phyloP scores from a whole-genome alignment of 2,888 invertebrate genomes.

The Heliconius charithonia region DNA sequence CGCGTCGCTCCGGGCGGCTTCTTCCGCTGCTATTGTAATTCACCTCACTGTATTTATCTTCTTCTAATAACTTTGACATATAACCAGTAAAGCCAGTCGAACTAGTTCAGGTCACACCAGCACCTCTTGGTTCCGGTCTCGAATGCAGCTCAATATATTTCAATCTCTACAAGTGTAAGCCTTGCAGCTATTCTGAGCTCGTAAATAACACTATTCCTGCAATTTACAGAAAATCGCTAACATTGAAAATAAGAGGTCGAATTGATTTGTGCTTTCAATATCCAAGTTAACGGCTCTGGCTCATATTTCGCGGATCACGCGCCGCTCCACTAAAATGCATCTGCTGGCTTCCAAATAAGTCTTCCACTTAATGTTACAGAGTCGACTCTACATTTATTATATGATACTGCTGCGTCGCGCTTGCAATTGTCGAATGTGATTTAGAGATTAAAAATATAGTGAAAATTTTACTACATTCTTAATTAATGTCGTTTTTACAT shows the following conservation, averaged over 20 bases:
- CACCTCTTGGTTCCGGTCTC: neutral
- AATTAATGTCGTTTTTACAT: neutral
- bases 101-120: neutral
- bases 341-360: constrained; percentile 52
- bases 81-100: too few relatives aligned
- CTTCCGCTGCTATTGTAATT: neutral
- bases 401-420: neutral
- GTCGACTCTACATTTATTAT: constrained; percentile 35
- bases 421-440: neutral
- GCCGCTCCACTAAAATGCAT: constrained; percentile 63
- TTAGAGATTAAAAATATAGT: neutral
- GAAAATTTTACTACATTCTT: neutral
- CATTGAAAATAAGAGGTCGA: constrained; percentile 53
- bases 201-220: constrained; percentile 28
- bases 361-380: constrained; percentile 33
- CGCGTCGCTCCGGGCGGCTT: neutral
- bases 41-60: neutral
- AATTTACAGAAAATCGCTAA: constrained; percentile 27
- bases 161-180: constrained; percentile 4
- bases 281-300: constrained; percentile 46
- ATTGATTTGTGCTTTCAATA: constrained; percentile 68
- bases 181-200: neutral
- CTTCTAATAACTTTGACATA: neutral
- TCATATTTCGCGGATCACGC: constrained; percentile 56
- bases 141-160: neutral